Evolutionary conservation across 2,888 invertebrate genomes (phyloP), one percentile per base, ranked within the genome.

Genomic region (Polydrusus pterygomalis): DNA sequence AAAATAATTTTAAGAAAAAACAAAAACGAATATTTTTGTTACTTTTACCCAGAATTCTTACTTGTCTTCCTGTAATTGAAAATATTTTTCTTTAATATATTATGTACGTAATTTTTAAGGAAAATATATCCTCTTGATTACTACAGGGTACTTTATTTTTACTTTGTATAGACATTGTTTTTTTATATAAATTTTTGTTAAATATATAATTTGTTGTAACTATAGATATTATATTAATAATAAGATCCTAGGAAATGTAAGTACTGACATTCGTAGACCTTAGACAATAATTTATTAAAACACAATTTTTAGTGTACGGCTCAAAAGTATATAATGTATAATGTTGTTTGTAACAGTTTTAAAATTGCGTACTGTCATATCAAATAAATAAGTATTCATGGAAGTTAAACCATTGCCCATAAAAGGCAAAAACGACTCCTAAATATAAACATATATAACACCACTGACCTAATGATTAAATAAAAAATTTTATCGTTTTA

Each of bases 221-320:
- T 5, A 58, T 38, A 38, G 58, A 18, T 38, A 60, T 3, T 34
- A 34, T 34, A 60, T 38, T 18, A 17, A 38, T 7, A 38, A 18
- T 17, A 17, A 60, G 38, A 60, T 38, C 18, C 58, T 38, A 34
- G 62, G 20, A 54, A 67, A 51, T 67, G 54, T 67, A 70, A 70
- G 70, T 70, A 75, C 70, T 75, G 70, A 70, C 30, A 58, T 60
- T 67, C 8, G 64, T 75, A 75, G 70, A 70, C 38, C 25, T 18
- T 70, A 70, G 74, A 75, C 74, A 75, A 75, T 75, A 74, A 65
- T 51, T 47, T 51, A 74, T 60, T 45, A 45, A 74, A 63, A 38
- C 40, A 63, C 63, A 68, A 58, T 47, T 64, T 64, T 64, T 51
- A 18, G 54, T 54, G 38, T 47, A 67, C 17, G 67, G 54, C 67